phyloP scores from a whole-genome alignment of 2,888 invertebrate species.

The Caenorhabditis sp. region DNA sequence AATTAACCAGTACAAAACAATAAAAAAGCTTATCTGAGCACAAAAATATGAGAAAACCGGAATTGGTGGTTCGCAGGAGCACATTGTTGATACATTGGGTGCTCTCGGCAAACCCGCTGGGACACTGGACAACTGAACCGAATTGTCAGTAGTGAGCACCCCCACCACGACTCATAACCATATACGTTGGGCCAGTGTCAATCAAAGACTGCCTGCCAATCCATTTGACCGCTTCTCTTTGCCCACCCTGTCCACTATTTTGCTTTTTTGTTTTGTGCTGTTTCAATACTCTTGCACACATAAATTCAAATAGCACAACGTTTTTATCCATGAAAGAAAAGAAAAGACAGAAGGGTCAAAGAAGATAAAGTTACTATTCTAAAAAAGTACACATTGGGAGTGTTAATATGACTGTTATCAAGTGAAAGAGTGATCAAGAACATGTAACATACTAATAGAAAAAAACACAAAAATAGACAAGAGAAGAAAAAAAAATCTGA shows the following conservation, averaged over 20 bases:
- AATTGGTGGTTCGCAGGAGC: slow-evolving; percentile 47
- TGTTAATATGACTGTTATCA: slow-evolving; percentile 18
- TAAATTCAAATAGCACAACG: slow-evolving; percentile 12
- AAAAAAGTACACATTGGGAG: slow-evolving; percentile 25
- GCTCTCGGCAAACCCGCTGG: slow-evolving; percentile 48
- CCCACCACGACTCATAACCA: slow-evolving; percentile 55
- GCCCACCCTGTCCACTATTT: slow-evolving; percentile 36
- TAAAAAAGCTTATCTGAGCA: slow-evolving; percentile 48
- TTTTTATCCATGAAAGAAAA: slow-evolving; percentile 24
- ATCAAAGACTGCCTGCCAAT: slow-evolving; percentile 62
- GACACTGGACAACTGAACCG: slow-evolving; percentile 51
- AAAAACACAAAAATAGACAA: not conserved
- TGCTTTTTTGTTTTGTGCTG: slow-evolving; percentile 18
- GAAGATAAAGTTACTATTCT: slow-evolving; percentile 46
- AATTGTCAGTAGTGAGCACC: slow-evolving; percentile 61
- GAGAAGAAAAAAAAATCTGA: slow-evolving; percentile 27
- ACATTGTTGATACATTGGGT: slow-evolving; percentile 56
- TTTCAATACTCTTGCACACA: not conserved
- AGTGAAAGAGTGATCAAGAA: not conserved
- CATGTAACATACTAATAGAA: not conserved
- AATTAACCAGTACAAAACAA: slow-evolving; percentile 1
- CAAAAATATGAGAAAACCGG: slow-evolving; percentile 46
- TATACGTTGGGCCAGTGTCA: slow-evolving; percentile 62
- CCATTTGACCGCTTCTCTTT: slow-evolving; percentile 29
- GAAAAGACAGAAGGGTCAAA: slow-evolving; percentile 18